Base-by-base conservation (phyloP, 2,888 invertebrate species). In the Ramazzottius varieornatus region DNA sequence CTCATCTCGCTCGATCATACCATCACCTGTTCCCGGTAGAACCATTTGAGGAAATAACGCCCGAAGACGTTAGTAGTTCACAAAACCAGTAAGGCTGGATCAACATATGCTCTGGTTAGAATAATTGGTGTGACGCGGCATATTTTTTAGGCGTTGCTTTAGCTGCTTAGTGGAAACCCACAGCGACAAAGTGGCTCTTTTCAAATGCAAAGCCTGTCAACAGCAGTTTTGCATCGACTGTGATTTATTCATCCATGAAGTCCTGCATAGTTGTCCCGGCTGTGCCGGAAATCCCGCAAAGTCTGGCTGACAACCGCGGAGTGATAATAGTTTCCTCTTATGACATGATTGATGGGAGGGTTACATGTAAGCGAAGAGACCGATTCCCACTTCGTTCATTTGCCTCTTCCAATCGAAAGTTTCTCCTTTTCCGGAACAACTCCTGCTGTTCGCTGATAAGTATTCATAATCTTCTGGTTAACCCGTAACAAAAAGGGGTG, bases 21-120 rank as follows among this genome's bases (percentile, higher is more conserved):
- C 94, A 96, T 75, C 96, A 98, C 77, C 80, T 98, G 68, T 93
- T 96, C 75, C 94, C 94, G 0, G 85, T 93, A 64, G 84, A 86
- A 63, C 82, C 85, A 65, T 98, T 86, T 72, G 81, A 81, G 65
- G 93, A 94, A 77, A 70, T 85, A 0, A 68, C 71, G 32, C 66
- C 69, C 33, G 46, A 69, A 70, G 46, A 64, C 70, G 64, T 66
- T 33, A 34, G n/a, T n/a, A n/a, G n/a, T n/a, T n/a, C n/a, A n/a
- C n/a, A n/a, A n/a, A n/a, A n/a, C n/a, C n/a, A n/a, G n/a, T n/a
- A n/a, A n/a, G n/a, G n/a, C n/a, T n/a, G n/a, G n/a, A n/a, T n/a
- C n/a, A n/a, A n/a, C n/a, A n/a, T n/a, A n/a, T n/a, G n/a, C n/a
- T n/a, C n/a, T n/a, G n/a, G n/a, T n/a, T n/a, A n/a, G n/a, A n/a